Evolutionary conservation across 2,797 vertebrate species (phyloP), one percentile per base, ranked within the genome.

Genomic region (Macropodus opercularis): DNA sequence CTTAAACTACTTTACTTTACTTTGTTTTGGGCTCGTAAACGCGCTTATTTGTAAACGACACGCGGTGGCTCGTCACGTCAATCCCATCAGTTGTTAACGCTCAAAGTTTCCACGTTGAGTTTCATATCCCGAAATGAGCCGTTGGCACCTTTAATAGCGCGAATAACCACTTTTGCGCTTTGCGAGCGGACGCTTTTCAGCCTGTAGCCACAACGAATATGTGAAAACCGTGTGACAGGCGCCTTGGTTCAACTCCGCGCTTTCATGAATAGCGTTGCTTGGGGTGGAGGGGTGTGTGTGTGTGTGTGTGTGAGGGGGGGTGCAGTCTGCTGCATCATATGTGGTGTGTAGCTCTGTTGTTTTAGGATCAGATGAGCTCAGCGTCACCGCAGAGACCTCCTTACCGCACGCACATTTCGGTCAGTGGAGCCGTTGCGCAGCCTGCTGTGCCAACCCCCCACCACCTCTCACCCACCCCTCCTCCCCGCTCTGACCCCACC

Each of bases 381-480:
- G 63, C 35, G 49, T 56, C 32, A 13, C 5, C 12, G 32, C 55
- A 40, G 67, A 63, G 63, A 36, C 14, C 59, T 39, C 56, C 55
- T 2, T 27, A 17, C 51, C 39, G 15, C 31, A 29, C 32, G 26
- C 46, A 47, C 42, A 39, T 26, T 26, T 42, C 27, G 61, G 22
- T 65, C 55, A 63, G 69, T 63, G 55, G 59, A 86, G 64, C 85
- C 71, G 70, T 80, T 81, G 81, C 49, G 47, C 48, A 77, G 83
- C 79, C 70, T 75, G 74, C 80, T 84, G 77, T 74, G 49, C 4
- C 5, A 29, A 53, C 55, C 32, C 55, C 6, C 39, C n/a, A n/a
- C 41, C 22, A 61, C 18, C 8, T 39, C 29, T 4, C 5, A 10
- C 11, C 4, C 7, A 23, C 55, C 55, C 32, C 58, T 5, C 40